Base-by-base conservation (phyloP, 2,888 invertebrate genomes). In the Cerastoderma edule region DNA sequence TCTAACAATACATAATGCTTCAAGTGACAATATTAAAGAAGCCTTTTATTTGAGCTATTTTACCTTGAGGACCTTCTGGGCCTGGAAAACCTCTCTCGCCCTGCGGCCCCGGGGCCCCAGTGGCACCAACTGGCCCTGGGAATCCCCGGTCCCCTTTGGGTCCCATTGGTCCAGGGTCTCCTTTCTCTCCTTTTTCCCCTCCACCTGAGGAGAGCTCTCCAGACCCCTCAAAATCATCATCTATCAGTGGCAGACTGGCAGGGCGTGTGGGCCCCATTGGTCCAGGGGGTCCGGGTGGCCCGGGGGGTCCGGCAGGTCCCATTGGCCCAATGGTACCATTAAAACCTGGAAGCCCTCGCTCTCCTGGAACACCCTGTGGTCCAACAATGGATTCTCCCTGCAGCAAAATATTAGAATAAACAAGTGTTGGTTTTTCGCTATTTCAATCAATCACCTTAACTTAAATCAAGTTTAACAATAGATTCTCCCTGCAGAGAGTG, bases 91-190 rank as follows among this genome's bases (percentile, higher is more conserved):
- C 87, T 39, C 75, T 75, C 13, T 44, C 48, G 44, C 87, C 87
- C 22, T 54, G 65, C 1, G 67, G 48, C 32, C 87, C 85, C 5
- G 67, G 69, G 10, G 67, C 65, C 19, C 84, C 84, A 39, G 72
- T 67, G 28, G 80, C 73, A 19, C 89, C 89, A 56, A 82, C 75
- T 44, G 84, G 80, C 13, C 89, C 89, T 13, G 79, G 80, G n/a
- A 82, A 63, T 16, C 89, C 89, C n/a, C 72, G 76, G 4, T 70
- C 68, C 27, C 89, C 89, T 22, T 70, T 32, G 13, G 72, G 48
- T 2, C 89, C 89, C 0, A 81, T 81, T 1, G 67, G 22, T 8
- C 89, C 89, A 6, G 66, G 65, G 0, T 67, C 64, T 16, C 78
- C 78, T 27, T 48, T 67, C 10, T 77, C 80, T 44, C 80, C 80